Evolutionary conservation across 1,140 invertebrate genomes (phyloP), one percentile per base, ranked within the genome.

Genomic region (Diabrotica undecimpunctata): DNA sequence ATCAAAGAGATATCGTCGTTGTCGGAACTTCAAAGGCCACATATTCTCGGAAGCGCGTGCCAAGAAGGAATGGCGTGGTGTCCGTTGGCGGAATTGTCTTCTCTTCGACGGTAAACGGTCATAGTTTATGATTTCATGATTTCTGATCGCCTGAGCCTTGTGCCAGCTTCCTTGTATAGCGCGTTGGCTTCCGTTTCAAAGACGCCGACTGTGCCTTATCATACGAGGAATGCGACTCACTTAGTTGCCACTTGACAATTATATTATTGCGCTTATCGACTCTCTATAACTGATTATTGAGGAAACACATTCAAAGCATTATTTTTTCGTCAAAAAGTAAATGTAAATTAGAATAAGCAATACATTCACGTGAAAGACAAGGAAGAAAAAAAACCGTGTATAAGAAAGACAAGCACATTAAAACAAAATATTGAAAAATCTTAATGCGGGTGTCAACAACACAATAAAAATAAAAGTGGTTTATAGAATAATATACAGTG

Each of bases 41-140:
- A 46, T 46, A 46, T 46, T 46, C 41, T n/a, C 8, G 6, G 41
- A 46, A 46, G 41, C 41, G 41, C 41, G 41, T 46, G 41, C 41
- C 41, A 46, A 46, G 8, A 46, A 46, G 41, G 41, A 10, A 46
- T 46, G 41, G 41, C 41, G n/a, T 46, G 41, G n/a, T 46, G 41
- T 25, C 41, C 41, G 41, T 46, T 46, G 41, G 41, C 41, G 41
- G 41, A 46, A 46, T 46, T 10, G 41, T 46, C 8, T 46, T 8
- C n/a, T n/a, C n/a, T 8, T 46, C 3, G 8, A 8, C 8, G 41
- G 8, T 10, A 46, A 46, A n/a, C 41, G 41, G 41, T 6, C 41
- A 46, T 46, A 46, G 41, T 46, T 46, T 46, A 46, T 46, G 41
- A 46, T 46, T 46, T 46, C 41, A 46, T 46, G 41, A 46, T 46